Percentiles rank a stretch among this genome's conserved stretches.
phyloP scores from a whole-genome alignment of 2,113 vertebrate genomes.

The Reinhardtius hippoglossoides region DNA sequence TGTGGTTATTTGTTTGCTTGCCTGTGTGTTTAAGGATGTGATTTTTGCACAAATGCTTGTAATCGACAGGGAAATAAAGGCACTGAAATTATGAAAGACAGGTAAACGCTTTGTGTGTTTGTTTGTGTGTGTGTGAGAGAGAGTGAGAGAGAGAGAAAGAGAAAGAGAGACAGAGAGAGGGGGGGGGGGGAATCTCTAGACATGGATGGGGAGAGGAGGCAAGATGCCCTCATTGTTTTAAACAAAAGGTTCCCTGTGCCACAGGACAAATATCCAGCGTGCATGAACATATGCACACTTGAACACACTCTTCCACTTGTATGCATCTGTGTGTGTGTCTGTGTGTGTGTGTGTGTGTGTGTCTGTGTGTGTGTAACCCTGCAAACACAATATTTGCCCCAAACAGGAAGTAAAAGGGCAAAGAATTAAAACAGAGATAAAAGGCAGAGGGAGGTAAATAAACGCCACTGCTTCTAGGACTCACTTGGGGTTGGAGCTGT shows the following conservation, averaged over 20 bases:
- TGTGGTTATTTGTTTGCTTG: neutral
- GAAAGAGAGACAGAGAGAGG: neutral
- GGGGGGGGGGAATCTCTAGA: conserved; percentile 37
- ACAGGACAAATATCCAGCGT: conserved; percentile 23
- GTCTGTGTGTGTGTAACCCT: neutral
- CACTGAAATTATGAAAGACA: conserved; percentile 37
- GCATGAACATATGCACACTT: neutral
- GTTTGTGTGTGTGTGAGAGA: neutral
- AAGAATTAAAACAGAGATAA: neutral
- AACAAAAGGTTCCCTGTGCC: conserved; percentile 66
- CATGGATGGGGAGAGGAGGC: conserved; percentile 58
- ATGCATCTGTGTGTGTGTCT: neutral
- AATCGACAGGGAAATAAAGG: conserved; percentile 36
- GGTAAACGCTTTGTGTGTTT: conserved; percentile 21
- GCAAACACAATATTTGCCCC: conserved; percentile 11
- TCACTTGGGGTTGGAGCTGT: conserved; percentile 86
- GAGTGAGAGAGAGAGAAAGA: neutral
- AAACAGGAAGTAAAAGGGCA: neutral
- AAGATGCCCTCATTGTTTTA: conserved; percentile 75
- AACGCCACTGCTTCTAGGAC: conserved; percentile 28
- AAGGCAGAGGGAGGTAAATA: neutral
- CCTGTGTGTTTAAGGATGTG: conserved; percentile 23
- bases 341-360: conserved; percentile 10
- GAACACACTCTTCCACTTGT: conserved; percentile 16
- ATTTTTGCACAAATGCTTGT: conserved; percentile 11